A percentile compares a stretch with the other conserved stretches of the same genome.
phyloP scores from a whole-genome alignment of 1,140 invertebrate genomes.

The Pogonomyrmex californicus region DNA sequence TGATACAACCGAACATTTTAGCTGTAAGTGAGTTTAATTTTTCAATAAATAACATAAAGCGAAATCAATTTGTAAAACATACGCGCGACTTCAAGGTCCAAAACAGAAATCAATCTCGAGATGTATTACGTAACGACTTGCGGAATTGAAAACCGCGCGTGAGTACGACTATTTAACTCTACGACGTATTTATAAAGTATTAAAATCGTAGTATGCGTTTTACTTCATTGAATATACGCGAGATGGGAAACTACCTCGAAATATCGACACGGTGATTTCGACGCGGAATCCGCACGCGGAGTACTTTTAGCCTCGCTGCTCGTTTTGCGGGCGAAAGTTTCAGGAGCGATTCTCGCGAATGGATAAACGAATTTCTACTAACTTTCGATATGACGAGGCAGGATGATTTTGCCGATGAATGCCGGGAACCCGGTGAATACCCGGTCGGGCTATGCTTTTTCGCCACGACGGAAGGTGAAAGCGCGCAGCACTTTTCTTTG shows the following conservation, averaged over 20 bases:
- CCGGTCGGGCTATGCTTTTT: not conserved
- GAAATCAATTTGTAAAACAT: too few species aligned
- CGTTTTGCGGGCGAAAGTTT: conserved; percentile 26
- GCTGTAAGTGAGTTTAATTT: too few species aligned
- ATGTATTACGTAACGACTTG: not conserved
- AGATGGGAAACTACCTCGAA: not conserved
- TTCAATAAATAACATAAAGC: too few species aligned
- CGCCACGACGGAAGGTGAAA: conserved; percentile 29
- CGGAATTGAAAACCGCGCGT: not conserved
- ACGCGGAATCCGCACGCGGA: not conserved
- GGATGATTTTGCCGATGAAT: conserved; percentile 12
- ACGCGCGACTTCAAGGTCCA: too few species aligned
- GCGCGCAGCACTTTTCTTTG: not conserved
- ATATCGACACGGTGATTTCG: conserved; percentile 17
- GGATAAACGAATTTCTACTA: conserved; percentile 51
- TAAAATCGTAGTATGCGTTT: not conserved
- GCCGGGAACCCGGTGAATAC: not conserved
- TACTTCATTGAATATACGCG: not conserved
- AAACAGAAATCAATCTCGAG: too few species aligned
- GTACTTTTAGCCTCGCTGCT: not conserved
- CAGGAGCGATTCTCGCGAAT: not conserved
- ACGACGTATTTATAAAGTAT: not conserved
- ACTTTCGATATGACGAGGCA: conserved; percentile 33
- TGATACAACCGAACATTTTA: too few species aligned
- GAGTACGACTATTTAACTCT: not conserved